Base-by-base conservation (phyloP, 2,113 vertebrate genomes). In the Cyprinodon tularosa region DNA sequence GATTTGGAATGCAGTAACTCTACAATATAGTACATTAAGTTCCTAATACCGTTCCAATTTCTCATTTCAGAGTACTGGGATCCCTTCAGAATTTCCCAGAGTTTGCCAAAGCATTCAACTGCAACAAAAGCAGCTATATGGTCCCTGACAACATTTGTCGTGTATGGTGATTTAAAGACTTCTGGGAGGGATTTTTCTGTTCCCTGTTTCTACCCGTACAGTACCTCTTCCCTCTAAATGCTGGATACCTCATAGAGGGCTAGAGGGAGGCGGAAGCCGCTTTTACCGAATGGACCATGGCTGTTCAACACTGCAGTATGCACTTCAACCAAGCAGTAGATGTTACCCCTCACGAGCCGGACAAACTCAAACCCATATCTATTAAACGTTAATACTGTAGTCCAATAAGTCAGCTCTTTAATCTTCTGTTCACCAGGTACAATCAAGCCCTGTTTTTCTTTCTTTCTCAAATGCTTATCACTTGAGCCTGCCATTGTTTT, bases 11-110 rank as follows among this genome's bases (percentile, higher is more conserved):
- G 50, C 17, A 74, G 66, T 42, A 15, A 38, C n/a, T 3, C 4
- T 70, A 39, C 65, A 45, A 61, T 14, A 36, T 12, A 74, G 4
- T 13, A 44, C 7, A 13, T 77, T 60, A 17, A 82, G 47, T 45
- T n/a, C 4, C 4, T 69, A 42, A 57, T 17, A 78, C 77, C 57
- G 66, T 13, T 66, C 38, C 42, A n/a, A 7, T 81, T 4, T 71
- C 47, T 81, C 57, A 74, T 78, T 15, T 53, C 29, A 99, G 97
- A 92, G 96, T 99, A 50, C 92, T 99, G 36, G 97, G 97, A 40
- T 96, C 97, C 8, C 87, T 99, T 83, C 97, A 98, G 89, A 99
- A 98, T 88, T 97, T 96, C 4, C 95, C 90, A 0, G 96, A 97
- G 84, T 99, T 99, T 87, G 94, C 97, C 72, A 95, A 96, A 92